phyloP scores from a whole-genome alignment of 2,113 vertebrate species.

The Abramis brama region DNA sequence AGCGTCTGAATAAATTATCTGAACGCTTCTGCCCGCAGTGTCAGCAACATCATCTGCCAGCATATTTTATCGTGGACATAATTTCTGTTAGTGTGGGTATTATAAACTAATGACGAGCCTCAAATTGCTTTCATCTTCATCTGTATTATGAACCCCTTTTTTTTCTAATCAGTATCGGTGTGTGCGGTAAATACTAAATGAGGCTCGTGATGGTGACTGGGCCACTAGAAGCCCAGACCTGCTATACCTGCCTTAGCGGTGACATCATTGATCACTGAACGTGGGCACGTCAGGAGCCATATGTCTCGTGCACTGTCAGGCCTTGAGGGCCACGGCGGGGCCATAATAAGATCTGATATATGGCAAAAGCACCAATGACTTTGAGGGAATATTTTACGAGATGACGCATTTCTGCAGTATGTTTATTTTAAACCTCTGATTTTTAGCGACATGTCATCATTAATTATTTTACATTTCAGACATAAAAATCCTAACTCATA shows the following conservation, averaged over 20 bases:
- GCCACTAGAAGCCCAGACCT: not conserved
- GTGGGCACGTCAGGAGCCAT: conserved; percentile 30
- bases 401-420: conserved; percentile 19
- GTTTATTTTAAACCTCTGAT: not conserved
- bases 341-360: not conserved
- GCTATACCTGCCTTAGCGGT: conserved; percentile 23
- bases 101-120: not conserved
- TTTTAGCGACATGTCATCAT: not conserved
- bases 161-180: not conserved
- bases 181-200: conserved; percentile 23
- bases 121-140: not conserved
- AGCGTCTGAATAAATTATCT: conserved; percentile 37
- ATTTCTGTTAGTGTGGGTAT: not conserved
- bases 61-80: not conserved
- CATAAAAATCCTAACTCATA: not conserved
- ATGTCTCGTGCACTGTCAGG: conserved; percentile 40
- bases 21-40: conserved; percentile 47
- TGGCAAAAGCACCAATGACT: not conserved
- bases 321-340: not conserved
- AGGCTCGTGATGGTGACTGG: not conserved
- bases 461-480: not conserved
- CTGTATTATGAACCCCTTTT: not conserved
- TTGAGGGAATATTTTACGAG: not conserved
- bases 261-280: conserved; percentile 57
- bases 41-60: conserved; percentile 41